Conservation (phyloP, 2,797 vertebrate genomes). For the Sebastes miniatus region DNA sequence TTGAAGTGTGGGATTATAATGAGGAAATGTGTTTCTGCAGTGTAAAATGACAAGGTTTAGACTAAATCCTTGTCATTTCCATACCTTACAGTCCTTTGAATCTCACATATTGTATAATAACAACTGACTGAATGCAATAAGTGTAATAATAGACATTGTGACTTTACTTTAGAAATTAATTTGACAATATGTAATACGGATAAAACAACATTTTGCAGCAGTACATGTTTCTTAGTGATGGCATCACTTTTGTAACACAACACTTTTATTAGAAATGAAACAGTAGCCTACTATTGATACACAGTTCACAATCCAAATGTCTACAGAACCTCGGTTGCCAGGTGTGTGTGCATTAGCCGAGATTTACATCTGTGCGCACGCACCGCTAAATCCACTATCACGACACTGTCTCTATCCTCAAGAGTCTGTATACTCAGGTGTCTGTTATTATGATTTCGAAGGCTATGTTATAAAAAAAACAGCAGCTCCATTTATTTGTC, state of each 20-base stretch:
- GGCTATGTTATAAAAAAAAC: constrained; percentile 7
- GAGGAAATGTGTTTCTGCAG: neutral
- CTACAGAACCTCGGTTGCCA: neutral
- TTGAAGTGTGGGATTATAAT: neutral
- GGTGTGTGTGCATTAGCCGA: constrained; percentile 1
- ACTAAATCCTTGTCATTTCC: neutral
- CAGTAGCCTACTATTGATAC: neutral
- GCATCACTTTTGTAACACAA: neutral
- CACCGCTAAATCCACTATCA: constrained; percentile 26
- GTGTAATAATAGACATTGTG: neutral
- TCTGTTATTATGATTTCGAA: constrained; percentile 38
- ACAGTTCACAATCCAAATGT: neutral
- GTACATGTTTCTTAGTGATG: neutral
- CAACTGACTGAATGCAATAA: neutral
- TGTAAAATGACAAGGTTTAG: neutral
- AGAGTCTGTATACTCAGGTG: constrained; percentile 18
- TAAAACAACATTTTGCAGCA: neutral
- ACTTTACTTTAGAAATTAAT: neutral
- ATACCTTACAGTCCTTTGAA: neutral
- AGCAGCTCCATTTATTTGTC: constrained; percentile 55
- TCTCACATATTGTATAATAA: neutral
- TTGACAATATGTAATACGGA: neutral
- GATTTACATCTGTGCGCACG: constrained; percentile 21
- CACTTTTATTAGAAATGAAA: neutral
- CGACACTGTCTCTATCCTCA: constrained; percentile 30